These are phyloP conservation scores for Drosophila multiciliata DNA, from an alignment of 2,888 invertebrate genomes.

Conservation along the genomic window DNA sequence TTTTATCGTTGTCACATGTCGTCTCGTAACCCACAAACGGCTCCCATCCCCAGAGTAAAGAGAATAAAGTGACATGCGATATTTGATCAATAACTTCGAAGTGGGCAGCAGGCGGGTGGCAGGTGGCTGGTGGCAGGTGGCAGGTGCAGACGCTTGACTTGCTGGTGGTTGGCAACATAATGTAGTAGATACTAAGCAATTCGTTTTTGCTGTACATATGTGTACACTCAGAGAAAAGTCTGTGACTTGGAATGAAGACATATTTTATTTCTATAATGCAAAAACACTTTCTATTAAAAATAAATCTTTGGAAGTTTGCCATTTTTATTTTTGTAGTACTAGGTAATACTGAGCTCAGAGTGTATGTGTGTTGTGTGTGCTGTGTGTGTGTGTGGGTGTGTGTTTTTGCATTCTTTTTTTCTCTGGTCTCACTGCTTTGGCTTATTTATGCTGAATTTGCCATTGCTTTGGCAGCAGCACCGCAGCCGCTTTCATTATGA, in stretches of 20 bases:
- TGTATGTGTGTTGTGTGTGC: conserved; percentile 9
- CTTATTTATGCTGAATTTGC: conserved; percentile 42
- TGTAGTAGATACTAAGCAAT: conserved; percentile 39
- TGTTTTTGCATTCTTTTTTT: conserved; percentile 51
- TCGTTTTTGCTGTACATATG: conserved; percentile 7
- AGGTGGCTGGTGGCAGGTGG: conserved; percentile 18
- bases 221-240: conserved; percentile 1
- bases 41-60: not conserved
- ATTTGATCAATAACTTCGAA: conserved; percentile 72
- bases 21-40: not conserved
- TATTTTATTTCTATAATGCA: not conserved
- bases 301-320: not conserved
- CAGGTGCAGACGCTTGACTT: conserved; percentile 17
- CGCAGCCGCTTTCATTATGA: conserved; percentile 77
- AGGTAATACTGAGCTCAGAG: not conserved
- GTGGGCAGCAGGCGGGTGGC: conserved; percentile 10
- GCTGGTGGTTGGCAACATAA: conserved; percentile 45
- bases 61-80: conserved; percentile 68
- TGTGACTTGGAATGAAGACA: not conserved
- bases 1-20: conserved; percentile 45
- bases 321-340: not conserved
- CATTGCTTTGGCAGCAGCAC: conserved; percentile 47
- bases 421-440: conserved; percentile 36
- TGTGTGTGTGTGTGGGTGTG: conserved; percentile 15
- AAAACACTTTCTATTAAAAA: not conserved